These are phyloP conservation scores for Synergus japonicus DNA, from an alignment of 2,888 invertebrate genomes.

Conservation along the genomic window DNA sequence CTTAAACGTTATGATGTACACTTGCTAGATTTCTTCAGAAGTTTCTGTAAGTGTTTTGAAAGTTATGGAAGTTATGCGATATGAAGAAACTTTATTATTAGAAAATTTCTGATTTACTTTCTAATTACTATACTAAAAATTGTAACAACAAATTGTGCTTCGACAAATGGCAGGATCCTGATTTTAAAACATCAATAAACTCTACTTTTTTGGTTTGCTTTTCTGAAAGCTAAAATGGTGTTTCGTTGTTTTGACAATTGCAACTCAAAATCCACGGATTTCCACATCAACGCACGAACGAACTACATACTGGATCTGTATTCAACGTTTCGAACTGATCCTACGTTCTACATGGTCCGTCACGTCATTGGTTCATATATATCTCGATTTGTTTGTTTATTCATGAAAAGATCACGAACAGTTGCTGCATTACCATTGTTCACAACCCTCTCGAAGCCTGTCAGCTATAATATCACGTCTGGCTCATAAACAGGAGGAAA, in stretches of 20 bases:
- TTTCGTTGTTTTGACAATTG: constrained; percentile 3
- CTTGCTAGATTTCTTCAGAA: constrained; percentile 14
- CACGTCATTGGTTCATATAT: constrained; percentile 51
- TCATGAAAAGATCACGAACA: constrained; percentile 55
- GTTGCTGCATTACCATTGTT: constrained; percentile 12
- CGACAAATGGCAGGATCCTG: not conserved
- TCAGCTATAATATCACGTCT: not conserved
- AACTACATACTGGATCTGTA: constrained; percentile 11
- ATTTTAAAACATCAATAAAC: not conserved
- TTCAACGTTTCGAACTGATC: constrained; percentile 44
- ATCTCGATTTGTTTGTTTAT: constrained; percentile 55
- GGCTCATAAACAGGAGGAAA: not conserved
- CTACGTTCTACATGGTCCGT: constrained; percentile 52
- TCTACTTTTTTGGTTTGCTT: not conserved
- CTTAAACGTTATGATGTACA: constrained; percentile 37
- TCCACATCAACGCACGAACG: constrained; percentile 36
- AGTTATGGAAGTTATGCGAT: not conserved
- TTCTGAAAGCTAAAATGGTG: not conserved
- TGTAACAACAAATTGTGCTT: not conserved
- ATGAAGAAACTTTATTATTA: not conserved
- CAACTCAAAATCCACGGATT: constrained; percentile 15
- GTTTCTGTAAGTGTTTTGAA: not conserved
- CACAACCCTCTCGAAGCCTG: not conserved
- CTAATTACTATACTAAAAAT: not conserved
- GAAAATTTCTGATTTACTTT: not conserved